Conservation (phyloP, 2,113 vertebrate genomes). For the Campylomormyrus numenius region DNA sequence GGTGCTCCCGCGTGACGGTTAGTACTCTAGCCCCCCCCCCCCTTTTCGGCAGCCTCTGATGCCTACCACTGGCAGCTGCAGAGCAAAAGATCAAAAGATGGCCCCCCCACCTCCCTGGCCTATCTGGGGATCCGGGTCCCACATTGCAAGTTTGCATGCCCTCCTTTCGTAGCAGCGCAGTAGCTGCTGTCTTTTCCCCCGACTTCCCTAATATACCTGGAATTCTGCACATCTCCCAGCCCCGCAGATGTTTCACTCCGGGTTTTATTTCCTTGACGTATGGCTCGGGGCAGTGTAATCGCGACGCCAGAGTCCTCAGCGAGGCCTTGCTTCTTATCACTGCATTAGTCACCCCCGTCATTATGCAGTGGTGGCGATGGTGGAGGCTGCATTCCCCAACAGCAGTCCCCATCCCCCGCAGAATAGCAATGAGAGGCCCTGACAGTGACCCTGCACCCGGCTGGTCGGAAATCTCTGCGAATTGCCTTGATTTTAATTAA, state of each 20-base stretch:
- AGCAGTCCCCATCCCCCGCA: constrained; percentile 47
- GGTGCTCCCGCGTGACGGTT: background rate
- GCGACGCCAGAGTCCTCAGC: constrained; percentile 42
- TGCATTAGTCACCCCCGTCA: constrained; percentile 52
- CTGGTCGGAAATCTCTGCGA: constrained; percentile 36
- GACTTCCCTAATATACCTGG: constrained; percentile 12
- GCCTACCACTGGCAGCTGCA: background rate
- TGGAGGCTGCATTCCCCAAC: constrained; percentile 52
- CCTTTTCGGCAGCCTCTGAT: background rate
- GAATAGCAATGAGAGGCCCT: constrained; percentile 54
- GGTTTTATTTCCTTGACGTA: constrained; percentile 43
- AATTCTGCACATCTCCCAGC: constrained; percentile 25
- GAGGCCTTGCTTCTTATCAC: constrained; percentile 50
- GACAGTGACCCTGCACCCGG: constrained; percentile 30
- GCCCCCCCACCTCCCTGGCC: background rate
- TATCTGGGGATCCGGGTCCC: background rate
- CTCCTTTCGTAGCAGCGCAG: background rate
- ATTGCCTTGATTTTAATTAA: constrained; percentile 44
- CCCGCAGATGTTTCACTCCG: constrained; percentile 31
- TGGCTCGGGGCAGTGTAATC: constrained; percentile 39
- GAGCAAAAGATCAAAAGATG: background rate
- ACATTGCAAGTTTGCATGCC: background rate
- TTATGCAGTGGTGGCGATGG: constrained; percentile 54
- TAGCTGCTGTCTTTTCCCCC: constrained; percentile 7
- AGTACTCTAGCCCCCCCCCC: background rate